Conservation (phyloP, 2,113 vertebrate species). For the Balaenoptera acutorostrata region DNA sequence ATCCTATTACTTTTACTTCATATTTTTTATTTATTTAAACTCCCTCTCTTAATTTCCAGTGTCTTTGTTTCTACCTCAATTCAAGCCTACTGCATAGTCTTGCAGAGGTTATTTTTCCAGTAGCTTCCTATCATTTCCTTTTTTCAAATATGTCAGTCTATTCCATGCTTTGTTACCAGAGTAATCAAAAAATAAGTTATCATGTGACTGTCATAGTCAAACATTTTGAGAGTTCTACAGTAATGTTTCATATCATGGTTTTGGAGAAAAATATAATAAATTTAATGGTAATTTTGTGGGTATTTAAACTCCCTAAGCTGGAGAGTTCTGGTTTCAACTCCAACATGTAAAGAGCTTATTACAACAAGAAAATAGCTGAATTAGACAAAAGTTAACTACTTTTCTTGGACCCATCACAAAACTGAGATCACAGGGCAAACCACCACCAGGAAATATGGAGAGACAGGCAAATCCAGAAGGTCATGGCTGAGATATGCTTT, state of each 20-base stretch:
- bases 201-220: not conserved
- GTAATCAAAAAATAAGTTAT: not conserved
- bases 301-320: not conserved
- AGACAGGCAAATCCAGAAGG: not conserved
- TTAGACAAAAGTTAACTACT: not conserved
- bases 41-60: not conserved
- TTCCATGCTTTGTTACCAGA: not conserved
- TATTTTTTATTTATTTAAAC: not conserved
- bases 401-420: not conserved
- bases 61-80: not conserved
- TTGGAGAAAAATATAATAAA: not conserved
- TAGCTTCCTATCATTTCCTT: not conserved
- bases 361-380: not conserved
- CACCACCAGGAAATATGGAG: not conserved
- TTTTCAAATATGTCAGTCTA: not conserved
- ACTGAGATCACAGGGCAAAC: not conserved
- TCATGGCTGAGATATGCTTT: not conserved
- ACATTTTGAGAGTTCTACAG: not conserved
- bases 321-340: not conserved
- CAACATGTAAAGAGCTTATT: not conserved
- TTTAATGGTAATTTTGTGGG: not conserved
- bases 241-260: not conserved
- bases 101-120: not conserved
- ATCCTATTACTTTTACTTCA: not conserved
- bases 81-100: not conserved